Evolutionary conservation across 2,113 vertebrate species (phyloP).

Genomic region (Taurulus bubalis): DNA sequence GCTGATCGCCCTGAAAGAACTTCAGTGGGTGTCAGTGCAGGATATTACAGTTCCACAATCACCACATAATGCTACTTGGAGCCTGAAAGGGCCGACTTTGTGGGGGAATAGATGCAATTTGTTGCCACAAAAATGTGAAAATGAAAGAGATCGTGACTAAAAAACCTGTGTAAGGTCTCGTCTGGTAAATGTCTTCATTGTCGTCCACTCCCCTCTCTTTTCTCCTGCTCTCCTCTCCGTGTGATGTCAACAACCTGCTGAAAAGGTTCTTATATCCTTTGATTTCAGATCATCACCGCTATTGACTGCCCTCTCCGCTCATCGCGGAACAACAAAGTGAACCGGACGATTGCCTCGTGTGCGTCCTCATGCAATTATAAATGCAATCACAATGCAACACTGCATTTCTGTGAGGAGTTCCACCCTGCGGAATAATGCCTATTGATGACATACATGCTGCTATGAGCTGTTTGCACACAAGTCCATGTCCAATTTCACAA

Average conservation of each 20-base stretch:
- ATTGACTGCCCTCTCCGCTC: conserved; percentile 11
- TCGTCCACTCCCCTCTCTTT: not conserved
- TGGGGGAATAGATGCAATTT: not conserved
- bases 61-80: not conserved
- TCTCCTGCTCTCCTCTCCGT: not conserved
- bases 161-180: not conserved
- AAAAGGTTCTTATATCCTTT: conserved; percentile 12
- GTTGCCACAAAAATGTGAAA: not conserved
- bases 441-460: conserved; percentile 16
- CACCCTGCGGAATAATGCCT: conserved; percentile 8
- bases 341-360: conserved; percentile 16
- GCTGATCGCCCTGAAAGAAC: not conserved
- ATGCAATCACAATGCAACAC: conserved; percentile 6
- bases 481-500: conserved; percentile 31
- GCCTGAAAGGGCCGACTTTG: not conserved
- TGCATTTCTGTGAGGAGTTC: not conserved
- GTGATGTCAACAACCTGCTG: conserved; percentile 38
- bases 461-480: not conserved
- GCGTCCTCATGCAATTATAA: conserved; percentile 34
- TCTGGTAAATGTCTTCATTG: not conserved
- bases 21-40: not conserved
- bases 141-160: conserved; percentile 1
- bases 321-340: conserved; percentile 17
- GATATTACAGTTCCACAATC: not conserved
- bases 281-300: conserved; percentile 10